Base-by-base conservation (phyloP, 2,797 vertebrate species). In the Melanotaenia parkinsoni region DNA sequence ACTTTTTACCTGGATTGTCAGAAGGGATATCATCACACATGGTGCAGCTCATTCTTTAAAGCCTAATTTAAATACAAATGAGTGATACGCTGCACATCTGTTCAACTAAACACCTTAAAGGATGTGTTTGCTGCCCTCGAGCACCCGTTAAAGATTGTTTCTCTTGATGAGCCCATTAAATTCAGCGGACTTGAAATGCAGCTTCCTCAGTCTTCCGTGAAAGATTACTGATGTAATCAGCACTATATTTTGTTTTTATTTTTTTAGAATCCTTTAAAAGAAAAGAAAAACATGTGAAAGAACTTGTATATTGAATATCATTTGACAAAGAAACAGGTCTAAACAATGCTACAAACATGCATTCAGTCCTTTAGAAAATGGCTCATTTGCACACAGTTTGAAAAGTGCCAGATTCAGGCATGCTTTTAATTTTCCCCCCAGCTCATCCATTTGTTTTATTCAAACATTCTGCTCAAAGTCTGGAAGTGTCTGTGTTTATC, bases 101-200 rank as follows among this genome's bases (percentile, higher is more conserved):
- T 74, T 86, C 72, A 82, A 77, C 77, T 57, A 63, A 76, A 85
- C 80, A 75, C 70, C 80, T 78, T 73, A 76, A 79, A 79, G 60
- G 79, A 81, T 86, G 77, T 72, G 77, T 59, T 78, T 74, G 69
- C 75, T 60, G 58, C 59, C 77, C 78, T 63, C 38, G 38, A 69
- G 67, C 76, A 33, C 66, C 67, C 61, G 71, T 73, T 76, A 76
- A 72, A 68, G 53, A 24, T 72, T 0, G 28, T 80, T 73, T 74
- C 74, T 76, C 73, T 68, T 77, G 76, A 83, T 81, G 72, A 72
- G 50, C 45, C 45, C 54, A 9, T 77, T 79, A 77, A 77, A 75
- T 81, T 80, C 72, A 76, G 32, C 51, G 28, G 38, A 72, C 40
- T 77, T 70, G 59, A 63, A 32, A 51, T 51, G n/a, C 47, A 11